phyloP scores from a whole-genome alignment of 23 tunicate species.

The Styela plicata region DNA sequence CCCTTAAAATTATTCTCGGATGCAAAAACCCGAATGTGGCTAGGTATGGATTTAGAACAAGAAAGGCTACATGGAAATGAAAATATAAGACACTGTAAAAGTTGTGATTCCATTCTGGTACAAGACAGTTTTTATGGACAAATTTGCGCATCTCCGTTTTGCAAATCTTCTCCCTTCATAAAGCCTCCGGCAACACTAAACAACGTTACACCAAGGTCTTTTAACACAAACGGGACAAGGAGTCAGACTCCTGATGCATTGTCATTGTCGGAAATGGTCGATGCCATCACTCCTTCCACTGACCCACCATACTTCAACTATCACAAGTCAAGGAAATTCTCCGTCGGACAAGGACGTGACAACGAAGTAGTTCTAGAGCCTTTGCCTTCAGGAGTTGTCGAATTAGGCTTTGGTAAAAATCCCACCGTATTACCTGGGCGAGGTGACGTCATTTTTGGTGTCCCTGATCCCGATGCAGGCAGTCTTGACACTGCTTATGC shows the following conservation, averaged over 20 bases:
- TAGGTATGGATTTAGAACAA: background rate
- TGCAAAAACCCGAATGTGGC: background rate
- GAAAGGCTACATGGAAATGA: background rate
- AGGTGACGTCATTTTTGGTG: background rate
- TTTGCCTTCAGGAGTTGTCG: background rate
- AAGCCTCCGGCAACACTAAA: background rate
- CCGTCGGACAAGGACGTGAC: background rate
- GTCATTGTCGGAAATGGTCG: background rate
- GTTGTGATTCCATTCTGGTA: constrained; percentile 6
- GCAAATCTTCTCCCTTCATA: background rate
- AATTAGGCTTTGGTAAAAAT: background rate
- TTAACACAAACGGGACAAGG: background rate
- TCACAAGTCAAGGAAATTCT: background rate
- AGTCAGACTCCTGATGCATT: background rate
- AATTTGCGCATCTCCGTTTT: background rate
- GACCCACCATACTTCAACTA: background rate
- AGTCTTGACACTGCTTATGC: background rate
- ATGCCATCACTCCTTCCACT: background rate
- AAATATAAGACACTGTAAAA: background rate
- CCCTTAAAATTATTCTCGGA: background rate
- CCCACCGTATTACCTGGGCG: background rate
- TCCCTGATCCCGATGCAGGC: background rate
- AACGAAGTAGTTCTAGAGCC: background rate
- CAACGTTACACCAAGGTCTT: background rate
- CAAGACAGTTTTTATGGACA: background rate